These are phyloP conservation scores for Rhea pennata DNA, from an alignment of 2,113 vertebrate species.

Conservation along the genomic window DNA sequence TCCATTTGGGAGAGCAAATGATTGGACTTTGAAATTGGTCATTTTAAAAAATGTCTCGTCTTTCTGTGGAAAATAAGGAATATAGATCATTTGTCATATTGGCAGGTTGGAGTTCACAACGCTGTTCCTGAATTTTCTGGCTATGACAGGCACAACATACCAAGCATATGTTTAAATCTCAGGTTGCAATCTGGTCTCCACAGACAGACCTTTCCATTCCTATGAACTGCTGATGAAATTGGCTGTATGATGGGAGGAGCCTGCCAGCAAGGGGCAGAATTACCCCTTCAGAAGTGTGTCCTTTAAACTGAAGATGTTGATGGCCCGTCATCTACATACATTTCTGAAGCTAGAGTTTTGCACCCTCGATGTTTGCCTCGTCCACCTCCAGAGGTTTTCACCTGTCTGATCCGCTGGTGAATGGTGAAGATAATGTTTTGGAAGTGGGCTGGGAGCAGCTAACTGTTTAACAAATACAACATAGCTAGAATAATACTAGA, in stretches of 20 bases:
- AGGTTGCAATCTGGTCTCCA: neutral
- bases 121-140: neutral
- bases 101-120: neutral
- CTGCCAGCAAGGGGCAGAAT: neutral
- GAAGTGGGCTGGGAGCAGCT: neutral
- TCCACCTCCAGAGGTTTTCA: neutral
- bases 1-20: neutral
- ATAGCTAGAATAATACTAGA: neutral
- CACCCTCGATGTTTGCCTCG: neutral
- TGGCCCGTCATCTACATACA: neutral
- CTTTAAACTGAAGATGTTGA: neutral
- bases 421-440: neutral
- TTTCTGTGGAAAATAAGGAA: neutral
- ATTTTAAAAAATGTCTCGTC: neutral
- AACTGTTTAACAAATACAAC: neutral
- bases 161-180: neutral
- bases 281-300: neutral
- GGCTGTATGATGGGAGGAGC: neutral
- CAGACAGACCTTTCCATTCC: neutral
- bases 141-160: neutral
- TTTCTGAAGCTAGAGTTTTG: neutral
- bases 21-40: neutral
- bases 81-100: neutral
- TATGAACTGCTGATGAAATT: neutral
- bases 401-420: neutral